Evolutionary conservation across 2,888 invertebrate genomes (phyloP).

Genomic region (Sinelater perroti): DNA sequence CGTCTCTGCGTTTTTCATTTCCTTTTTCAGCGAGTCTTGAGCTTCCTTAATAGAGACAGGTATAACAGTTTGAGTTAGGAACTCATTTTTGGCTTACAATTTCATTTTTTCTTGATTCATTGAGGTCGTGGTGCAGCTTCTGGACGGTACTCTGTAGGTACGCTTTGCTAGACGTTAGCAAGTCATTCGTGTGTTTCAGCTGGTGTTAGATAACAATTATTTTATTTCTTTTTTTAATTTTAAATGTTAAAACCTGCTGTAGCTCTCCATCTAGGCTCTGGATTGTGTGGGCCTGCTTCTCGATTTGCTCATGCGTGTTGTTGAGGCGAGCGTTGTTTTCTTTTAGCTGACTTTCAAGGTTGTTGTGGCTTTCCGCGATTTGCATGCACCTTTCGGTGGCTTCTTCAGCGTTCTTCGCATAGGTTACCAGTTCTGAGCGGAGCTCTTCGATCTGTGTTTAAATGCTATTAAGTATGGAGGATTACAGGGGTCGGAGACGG

Average conservation of each 20-base stretch:
- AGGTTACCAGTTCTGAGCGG: neutral
- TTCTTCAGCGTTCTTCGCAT: slow-evolving; percentile 5
- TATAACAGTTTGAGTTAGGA: too few relatives aligned
- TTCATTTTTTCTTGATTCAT: slow-evolving; percentile 47
- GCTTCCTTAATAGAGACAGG: too few relatives aligned
- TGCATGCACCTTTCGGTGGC: neutral
- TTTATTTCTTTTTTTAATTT: too few relatives aligned
- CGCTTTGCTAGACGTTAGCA: slow-evolving; percentile 44
- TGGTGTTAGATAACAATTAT: slow-evolving; percentile 32
- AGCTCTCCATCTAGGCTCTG: neutral
- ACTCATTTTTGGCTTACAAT: slow-evolving; percentile 45
- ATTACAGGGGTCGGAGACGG: too few relatives aligned
- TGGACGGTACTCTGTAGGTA: slow-evolving; percentile 53
- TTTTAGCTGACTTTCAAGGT: slow-evolving; percentile 2
- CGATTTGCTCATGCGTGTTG: neutral
- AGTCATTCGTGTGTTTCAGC: slow-evolving; percentile 48
- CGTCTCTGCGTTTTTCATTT: neutral
- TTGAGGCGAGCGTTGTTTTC: neutral
- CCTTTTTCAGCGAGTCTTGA: slow-evolving; percentile 6
- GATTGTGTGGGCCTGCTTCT: too few relatives aligned
- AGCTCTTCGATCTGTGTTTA: slow-evolving; percentile 3
- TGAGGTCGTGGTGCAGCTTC: slow-evolving; percentile 51
- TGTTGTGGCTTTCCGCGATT: neutral
- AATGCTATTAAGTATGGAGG: too few relatives aligned
- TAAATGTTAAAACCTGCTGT: slow-evolving; percentile 6